Base-by-base conservation (phyloP, 2,797 vertebrate genomes). In the Astyanax mexicanus region DNA sequence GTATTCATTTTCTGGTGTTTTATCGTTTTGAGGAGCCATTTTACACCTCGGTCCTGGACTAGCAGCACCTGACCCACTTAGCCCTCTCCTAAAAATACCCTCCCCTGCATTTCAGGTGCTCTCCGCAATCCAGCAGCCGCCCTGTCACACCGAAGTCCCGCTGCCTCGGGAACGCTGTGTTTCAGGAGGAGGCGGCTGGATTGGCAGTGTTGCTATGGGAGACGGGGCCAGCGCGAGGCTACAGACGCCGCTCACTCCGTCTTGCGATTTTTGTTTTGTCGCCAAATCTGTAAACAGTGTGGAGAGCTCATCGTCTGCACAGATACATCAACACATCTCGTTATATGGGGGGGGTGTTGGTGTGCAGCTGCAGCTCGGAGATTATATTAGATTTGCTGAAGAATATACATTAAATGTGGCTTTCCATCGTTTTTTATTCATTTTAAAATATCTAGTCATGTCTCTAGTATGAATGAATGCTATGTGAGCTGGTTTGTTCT, bases 151-250 rank as follows among this genome's bases (percentile, higher is more conserved):
- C 40, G 77, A 61, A 19, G 55, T 19, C 78, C 51, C 70, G 68
- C 54, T 37, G 27, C 37, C 68, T 67, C 49, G 7, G 81, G 80
- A 86, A 84, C 82, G 80, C 44, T 51, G 67, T 80, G 80, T 79
- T 60, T 84, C 80, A 86, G 72, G 77, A 73, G n/a, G 38, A 78
- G 69, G 69, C 45, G 49, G 62, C 73, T 68, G 74, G 77, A 84
- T 69, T 51, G 70, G 66, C 51, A 81, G 29, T 38, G 88, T 89
- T 90, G 83, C 85, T 81, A 88, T 80, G 84, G 86, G 88, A 81
- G 76, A 89, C 84, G 11, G 47, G 21, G 49, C 62, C 67, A 58
- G 57, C 66, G 61, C 52, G 67, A 75, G 78, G 66, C 72, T 78
- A 68, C 80, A 70, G 69, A 70, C 60, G 29, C 52, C 23, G 54